Evolutionary conservation across 2,113 vertebrate genomes (phyloP), one percentile per base, ranked within the genome.

Genomic region (Ptychochromis oligacanthus): DNA sequence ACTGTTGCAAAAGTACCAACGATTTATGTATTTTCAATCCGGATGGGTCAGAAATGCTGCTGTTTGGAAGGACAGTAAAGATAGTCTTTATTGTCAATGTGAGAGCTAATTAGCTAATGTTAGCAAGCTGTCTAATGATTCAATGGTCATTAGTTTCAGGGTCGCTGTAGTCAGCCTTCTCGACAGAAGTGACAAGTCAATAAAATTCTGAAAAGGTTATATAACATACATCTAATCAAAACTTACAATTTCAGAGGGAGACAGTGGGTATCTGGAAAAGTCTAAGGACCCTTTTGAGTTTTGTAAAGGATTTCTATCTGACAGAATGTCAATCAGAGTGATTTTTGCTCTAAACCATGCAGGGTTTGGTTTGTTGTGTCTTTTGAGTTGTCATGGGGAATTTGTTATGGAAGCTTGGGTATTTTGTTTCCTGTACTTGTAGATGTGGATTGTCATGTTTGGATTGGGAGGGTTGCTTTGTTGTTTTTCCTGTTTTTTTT

Each of bases 361-460:
- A 18, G 24, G 18, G 6, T 72, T 72, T 14, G 67, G 46, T 31
- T 72, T 72, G 46, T 72, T n/a, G 67, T n/a, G 46, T 34, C 67
- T 31, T 31, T 54, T 31, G 26, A n/a, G 67, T 54, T 72, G 26
- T 52, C 26, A 52, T 4, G 67, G 67, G 67, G 46, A 72, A 52
- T 52, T 54, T 72, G 46, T n/a, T 72, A 72, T 52, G 46, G 17
- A 1, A 72, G 46, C 67, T 46, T 72, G 46, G 46, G 67, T 54
- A 0, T 72, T 72, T 54, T 72, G 67, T 72, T 72, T 72, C 3
- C 46, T 72, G 4, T 34, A 31, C 46, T 72, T 52, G 67, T 54
- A 24, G 38, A 67, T 67, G 38, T 67, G 64, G 67, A 52, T 72
- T 72, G 46, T 72, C 17, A 72, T 72, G 67, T 72, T 72, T 54